Evolutionary conservation across 2,888 invertebrate genomes (phyloP).

Genomic region (Trypoxylon attenuatum): DNA sequence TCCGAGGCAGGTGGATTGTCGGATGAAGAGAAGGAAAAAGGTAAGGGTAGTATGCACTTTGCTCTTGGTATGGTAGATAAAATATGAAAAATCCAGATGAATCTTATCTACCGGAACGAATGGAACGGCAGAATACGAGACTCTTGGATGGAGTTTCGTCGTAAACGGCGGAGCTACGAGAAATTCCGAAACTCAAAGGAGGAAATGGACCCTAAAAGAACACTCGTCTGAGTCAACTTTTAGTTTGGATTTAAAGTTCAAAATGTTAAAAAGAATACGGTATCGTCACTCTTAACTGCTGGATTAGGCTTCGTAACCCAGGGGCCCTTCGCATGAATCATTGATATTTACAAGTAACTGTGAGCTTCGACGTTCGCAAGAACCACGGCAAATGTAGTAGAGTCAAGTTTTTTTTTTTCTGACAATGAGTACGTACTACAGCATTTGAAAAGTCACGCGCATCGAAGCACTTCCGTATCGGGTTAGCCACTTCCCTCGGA

Average conservation of each 20-base stretch:
- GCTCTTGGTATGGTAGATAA: neutral
- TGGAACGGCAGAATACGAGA: constrained; percentile 25
- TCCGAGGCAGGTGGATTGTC: neutral
- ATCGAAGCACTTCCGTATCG: constrained; percentile 53
- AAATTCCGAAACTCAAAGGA: constrained; percentile 43
- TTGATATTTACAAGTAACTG: no score
- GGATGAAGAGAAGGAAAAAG: neutral
- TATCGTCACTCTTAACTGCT: no score
- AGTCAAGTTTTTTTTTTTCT: no score
- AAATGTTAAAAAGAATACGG: no score
- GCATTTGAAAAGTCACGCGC: neutral
- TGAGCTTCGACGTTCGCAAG: no score
- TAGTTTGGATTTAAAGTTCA: no score
- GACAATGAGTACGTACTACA: neutral
- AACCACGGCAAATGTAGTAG: neutral
- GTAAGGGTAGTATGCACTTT: no score
- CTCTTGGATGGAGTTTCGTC: constrained; percentile 50
- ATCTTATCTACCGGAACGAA: constrained; percentile 45
- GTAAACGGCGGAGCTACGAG: constrained; percentile 38
- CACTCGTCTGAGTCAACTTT: no score
- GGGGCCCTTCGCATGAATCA: no score
- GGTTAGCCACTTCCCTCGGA: constrained; percentile 65
- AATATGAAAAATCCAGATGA: neutral
- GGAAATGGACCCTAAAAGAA: constrained; percentile 3
- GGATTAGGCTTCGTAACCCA: no score